Conservation (phyloP, 2,797 vertebrate species). For the Silurus aristotelis region DNA sequence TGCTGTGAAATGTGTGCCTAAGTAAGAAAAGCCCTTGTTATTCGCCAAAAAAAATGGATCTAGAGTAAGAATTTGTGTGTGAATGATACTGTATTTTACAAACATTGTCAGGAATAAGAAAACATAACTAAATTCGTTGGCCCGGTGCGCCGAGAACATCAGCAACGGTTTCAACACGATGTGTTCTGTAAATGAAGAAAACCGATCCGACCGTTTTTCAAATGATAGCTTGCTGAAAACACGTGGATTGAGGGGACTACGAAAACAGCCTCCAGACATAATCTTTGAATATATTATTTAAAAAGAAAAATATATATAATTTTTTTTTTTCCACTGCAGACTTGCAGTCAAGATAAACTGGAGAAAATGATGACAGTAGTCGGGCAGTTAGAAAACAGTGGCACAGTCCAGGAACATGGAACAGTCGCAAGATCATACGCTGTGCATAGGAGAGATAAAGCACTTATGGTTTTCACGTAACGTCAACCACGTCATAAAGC, state of each 20-base stretch:
- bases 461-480: constrained; percentile 98
- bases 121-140: not conserved
- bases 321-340: not conserved
- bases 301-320: not conserved
- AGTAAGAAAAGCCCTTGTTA: constrained; percentile 79
- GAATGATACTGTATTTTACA: constrained; percentile 41
- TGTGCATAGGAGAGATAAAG: constrained; percentile 99
- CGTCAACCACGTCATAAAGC: constrained; percentile 85
- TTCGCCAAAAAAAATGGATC: constrained; percentile 77
- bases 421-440: constrained; percentile 92
- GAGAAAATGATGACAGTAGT: constrained; percentile 31
- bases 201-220: constrained; percentile 45
- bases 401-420: constrained; percentile 87
- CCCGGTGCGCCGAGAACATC: not conserved
- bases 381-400: constrained; percentile 63
- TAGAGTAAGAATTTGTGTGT: constrained; percentile 75
- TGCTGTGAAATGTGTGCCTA: constrained; percentile 68
- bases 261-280: not conserved
- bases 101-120: constrained; percentile 18
- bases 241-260: constrained; percentile 25
- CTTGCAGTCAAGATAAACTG: constrained; percentile 46
- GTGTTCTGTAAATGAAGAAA: constrained; percentile 62
- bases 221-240: constrained; percentile 46
- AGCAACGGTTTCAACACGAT: constrained; percentile 16
- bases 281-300: constrained; percentile 7